A percentile compares a stretch with the other conserved stretches of the same genome.
phyloP scores from a whole-genome alignment of 2,888 invertebrate species.

The Metacarcinus magister region DNA sequence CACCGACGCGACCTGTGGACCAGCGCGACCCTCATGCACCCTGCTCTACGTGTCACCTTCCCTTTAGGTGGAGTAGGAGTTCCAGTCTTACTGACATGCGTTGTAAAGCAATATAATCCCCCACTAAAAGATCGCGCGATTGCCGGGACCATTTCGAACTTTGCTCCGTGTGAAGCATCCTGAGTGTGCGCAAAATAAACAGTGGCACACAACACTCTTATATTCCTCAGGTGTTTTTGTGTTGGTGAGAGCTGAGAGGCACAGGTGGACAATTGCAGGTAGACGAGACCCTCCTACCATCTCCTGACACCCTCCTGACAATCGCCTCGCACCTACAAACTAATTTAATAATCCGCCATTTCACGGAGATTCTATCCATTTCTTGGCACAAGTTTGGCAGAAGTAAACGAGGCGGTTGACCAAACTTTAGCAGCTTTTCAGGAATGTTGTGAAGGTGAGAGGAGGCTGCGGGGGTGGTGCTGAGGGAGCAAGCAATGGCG shows the following conservation, averaged over 20 bases:
- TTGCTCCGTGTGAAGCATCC: neutral
- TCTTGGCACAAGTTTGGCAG: slow-evolving; percentile 26
- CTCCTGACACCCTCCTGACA: neutral
- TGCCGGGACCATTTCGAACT: slow-evolving; percentile 53
- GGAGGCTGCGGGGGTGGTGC: neutral
- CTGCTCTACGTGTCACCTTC: neutral
- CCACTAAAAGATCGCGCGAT: neutral
- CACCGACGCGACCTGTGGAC: neutral
- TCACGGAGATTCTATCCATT: slow-evolving; percentile 17
- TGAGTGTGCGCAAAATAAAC: neutral
- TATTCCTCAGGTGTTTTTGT: neutral
- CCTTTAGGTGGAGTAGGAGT: neutral
- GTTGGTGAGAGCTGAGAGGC: neutral
- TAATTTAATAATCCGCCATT: neutral
- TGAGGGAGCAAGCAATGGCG: neutral
- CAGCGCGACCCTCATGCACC: neutral
- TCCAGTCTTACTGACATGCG: neutral
- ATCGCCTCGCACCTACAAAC: neutral
- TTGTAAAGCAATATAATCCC: slow-evolving; percentile 26
- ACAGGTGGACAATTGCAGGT: neutral
- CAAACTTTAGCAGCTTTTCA: neutral
- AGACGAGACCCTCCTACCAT: neutral
- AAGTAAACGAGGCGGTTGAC: slow-evolving; percentile 37
- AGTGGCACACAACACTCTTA: neutral
- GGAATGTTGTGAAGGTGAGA: slow-evolving; percentile 28